These are phyloP conservation scores for Todiramphus saurophagus DNA, from an alignment of 2,113 vertebrate species.

Conservation along the genomic window DNA sequence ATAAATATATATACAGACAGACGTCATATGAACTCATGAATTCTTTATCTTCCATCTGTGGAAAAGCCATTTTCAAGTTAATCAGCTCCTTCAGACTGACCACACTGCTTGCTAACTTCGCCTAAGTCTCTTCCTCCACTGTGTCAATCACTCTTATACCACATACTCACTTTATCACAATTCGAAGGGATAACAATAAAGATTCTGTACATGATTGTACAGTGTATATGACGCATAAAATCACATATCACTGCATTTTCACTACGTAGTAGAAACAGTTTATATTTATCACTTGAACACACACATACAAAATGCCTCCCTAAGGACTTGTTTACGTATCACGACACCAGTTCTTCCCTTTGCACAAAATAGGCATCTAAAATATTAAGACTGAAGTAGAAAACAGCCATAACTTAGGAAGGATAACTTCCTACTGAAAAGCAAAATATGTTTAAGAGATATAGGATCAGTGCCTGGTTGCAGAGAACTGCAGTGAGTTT, in stretches of 20 bases:
- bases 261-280: neutral
- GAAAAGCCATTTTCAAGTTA: neutral
- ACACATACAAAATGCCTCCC: neutral
- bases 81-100: neutral
- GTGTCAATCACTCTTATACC: neutral
- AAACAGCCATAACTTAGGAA: neutral
- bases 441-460: neutral
- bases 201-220: neutral
- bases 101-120: neutral
- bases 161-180: neutral
- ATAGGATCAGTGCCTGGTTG: neutral
- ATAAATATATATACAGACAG: neutral
- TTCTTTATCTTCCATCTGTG: neutral
- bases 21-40: neutral
- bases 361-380: neutral
- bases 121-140: accelerated
- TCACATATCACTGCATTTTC: neutral
- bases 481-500: neutral
- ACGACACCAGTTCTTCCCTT: neutral
- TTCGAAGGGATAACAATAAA: neutral
- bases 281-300: neutral
- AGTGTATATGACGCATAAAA: neutral
- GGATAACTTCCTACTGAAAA: neutral
- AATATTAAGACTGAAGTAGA: neutral
- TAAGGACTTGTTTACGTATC: accelerated